Evolutionary conservation across 1,140 invertebrate genomes (phyloP), one percentile per base, ranked within the genome.

Genomic region (Heliconius hermathena): DNA sequence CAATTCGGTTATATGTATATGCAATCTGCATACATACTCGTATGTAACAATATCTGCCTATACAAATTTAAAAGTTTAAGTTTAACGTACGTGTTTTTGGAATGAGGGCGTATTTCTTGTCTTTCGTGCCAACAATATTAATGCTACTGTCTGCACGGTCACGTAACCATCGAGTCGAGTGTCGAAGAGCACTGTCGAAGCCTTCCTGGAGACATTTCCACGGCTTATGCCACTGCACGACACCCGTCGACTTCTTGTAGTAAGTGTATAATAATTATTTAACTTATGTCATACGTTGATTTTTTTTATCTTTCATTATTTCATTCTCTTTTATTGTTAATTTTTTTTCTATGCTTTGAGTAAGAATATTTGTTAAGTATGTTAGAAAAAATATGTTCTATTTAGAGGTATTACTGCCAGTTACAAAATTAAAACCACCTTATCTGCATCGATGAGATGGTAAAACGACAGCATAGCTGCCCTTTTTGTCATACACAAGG

Each of bases 61-160:
- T 57, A 66, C 5, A 26, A 66, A 66, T 29, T 29, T 13, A 66
- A 26, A 66, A 26, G 33, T 36, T 36, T 26, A 26, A 66, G 16
- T 26, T 36, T 36, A 13, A 38, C 33, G 29, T 70, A 70, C 33
- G 22, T 70, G 49, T 71, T 77, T 52, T 77, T 26, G 38, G 52
- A 77, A 76, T 26, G 66, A 70, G 75, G 11, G 22, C 75, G 20
- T 33, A 46, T 70, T 71, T 71, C 41, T 77, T 71, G 70, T 71
- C 22, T 76, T 38, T 52, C 75, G 11, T 41, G 57, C 36, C 41
- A 76, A 80, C 38, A 80, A 84, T 84, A 90, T 90, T 91, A 89
- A 82, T 87, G 89, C 81, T 81, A 82, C 82, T 86, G 88, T 89
- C 88, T 91, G 91, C 90, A 83, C 83, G 84, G 90, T 91, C 90